Evolutionary conservation across 2,888 invertebrate species (phyloP).

Genomic region (Candidula unifasciata): DNA sequence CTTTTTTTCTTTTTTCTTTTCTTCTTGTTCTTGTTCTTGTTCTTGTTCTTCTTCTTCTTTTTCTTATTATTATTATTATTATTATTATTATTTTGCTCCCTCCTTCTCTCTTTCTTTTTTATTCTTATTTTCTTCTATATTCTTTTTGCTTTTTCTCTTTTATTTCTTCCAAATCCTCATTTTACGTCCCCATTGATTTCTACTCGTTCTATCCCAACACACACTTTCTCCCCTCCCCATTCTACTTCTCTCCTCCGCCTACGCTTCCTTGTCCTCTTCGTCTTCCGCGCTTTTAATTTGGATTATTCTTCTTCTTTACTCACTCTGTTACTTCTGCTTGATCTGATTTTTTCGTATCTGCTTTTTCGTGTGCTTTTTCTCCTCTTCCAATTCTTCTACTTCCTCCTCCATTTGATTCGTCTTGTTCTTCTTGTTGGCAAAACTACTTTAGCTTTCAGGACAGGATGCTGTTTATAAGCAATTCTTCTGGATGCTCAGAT

Average conservation of each 20-base stretch:
- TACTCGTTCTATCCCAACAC: too few species aligned
- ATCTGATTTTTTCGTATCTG: background rate
- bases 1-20: background rate
- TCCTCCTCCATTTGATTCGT: background rate
- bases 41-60: background rate
- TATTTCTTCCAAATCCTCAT: background rate
- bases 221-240: too few species aligned
- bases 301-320: too few species aligned
- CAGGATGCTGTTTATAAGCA: too few species aligned
- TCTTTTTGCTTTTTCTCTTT: background rate
- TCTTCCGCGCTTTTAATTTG: too few species aligned
- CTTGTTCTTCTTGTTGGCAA: background rate
- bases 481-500: too few species aligned
- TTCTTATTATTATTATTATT: background rate
- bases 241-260: too few species aligned
- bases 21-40: background rate
- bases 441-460: background rate
- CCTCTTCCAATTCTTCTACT: too few species aligned
- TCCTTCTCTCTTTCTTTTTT: background rate
- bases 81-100: background rate
- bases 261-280: too few species aligned
- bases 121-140: background rate
- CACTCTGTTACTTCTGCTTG: background rate
- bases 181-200: background rate
- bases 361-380: background rate